Conservation (phyloP, 2,113 vertebrate species). For the Furnarius figulus region DNA sequence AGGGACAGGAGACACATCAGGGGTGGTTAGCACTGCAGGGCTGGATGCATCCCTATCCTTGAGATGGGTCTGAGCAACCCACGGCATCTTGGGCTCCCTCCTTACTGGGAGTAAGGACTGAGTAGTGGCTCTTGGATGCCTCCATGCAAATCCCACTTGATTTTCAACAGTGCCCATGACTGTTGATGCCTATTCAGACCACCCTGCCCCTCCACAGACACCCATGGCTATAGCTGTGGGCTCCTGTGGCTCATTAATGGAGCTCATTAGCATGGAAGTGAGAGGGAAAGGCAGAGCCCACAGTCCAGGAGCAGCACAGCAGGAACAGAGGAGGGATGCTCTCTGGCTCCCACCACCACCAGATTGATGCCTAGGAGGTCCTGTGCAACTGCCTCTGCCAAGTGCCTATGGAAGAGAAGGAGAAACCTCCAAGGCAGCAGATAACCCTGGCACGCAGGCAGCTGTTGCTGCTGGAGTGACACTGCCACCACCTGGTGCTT, state of each 20-base stretch:
- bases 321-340: not conserved
- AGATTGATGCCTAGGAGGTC: not conserved
- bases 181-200: fast-evolving
- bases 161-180: not conserved
- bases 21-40: fast-evolving
- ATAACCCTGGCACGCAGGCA: fast-evolving
- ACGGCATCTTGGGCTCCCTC: not conserved
- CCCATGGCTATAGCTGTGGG: fast-evolving
- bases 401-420: not conserved
- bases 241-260: not conserved
- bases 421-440: not conserved
- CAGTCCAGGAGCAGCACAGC: not conserved
- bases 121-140: fast-evolving
- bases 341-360: not conserved
- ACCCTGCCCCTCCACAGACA: not conserved
- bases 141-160: fast-evolving
- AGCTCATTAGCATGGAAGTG: not conserved
- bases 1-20: not conserved
- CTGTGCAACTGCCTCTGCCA: not conserved
- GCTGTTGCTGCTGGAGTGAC: not conserved
- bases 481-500: conserved; percentile 34
- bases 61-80: not conserved
- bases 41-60: not conserved
- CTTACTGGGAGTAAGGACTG: not conserved
- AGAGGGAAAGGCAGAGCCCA: not conserved